Evolutionary conservation across 23 tunicate genomes (phyloP), one percentile per base, ranked within the genome.

Genomic region (Clavelina lepadiformis): DNA sequence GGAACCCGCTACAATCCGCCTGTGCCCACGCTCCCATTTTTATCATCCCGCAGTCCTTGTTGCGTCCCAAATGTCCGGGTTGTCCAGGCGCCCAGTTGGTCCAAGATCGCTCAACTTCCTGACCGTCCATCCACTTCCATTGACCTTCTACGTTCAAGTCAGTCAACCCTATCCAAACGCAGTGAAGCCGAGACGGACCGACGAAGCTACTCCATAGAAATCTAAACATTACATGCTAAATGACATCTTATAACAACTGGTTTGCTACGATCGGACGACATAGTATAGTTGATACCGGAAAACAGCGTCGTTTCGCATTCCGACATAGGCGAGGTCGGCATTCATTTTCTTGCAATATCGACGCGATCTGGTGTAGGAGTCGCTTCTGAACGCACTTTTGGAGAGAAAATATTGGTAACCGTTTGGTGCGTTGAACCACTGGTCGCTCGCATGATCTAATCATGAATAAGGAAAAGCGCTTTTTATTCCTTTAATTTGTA

Each of bases 381-480:
- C 46, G 2, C 41, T 35, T 8, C 69, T 38, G 41, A 68, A 79
- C 3, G 85, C 85, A 51, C 35, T 69, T 28, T 25, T 69, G 22
- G 85, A 79, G 0, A 79, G 65, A 44, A 15, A 69, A 37, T 79
- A 79, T 34, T 79, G 85, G 51, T 79, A 79, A 3, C 85, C 85
- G 61, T 79, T 79, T 1, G 85, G 85, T 22, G 76, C 85, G 51
- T 79, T 79, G 53, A 46, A 79, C 85, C 85, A 79, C 44, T 69
- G 59, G 24, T 66, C 81, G 47, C 62, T 28, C 11, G 67, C 58
- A 2, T 38, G 54, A 68, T 68, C 74, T 68, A 47, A 2, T 50
- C 21, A 8, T 28, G 18, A 59, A n/a, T n/a, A n/a, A n/a, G n/a
- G n/a, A n/a, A n/a, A n/a, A n/a, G n/a, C n/a, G n/a, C n/a, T n/a